These are phyloP conservation scores for Drosophila acutilabella DNA, from an alignment of 2,888 invertebrate genomes.

Conservation along the genomic window DNA sequence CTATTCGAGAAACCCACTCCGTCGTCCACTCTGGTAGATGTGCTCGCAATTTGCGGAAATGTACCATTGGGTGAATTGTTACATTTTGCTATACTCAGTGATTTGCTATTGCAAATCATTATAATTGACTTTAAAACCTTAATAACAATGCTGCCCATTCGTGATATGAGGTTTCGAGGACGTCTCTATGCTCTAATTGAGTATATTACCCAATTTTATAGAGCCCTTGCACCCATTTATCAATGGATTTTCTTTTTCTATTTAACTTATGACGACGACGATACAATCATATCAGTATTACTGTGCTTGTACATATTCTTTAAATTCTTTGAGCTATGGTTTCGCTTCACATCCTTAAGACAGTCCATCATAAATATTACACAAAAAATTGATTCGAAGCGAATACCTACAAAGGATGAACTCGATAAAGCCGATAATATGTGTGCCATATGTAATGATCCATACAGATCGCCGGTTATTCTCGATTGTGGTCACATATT, in stretches of 20 bases:
- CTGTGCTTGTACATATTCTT: slow-evolving; percentile 92
- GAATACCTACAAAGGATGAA: slow-evolving; percentile 92
- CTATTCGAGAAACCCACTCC: no score
- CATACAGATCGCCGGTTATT: slow-evolving; percentile 92
- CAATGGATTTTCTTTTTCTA: slow-evolving; percentile 94
- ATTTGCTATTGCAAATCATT: slow-evolving; percentile 93
- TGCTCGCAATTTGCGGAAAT: slow-evolving; percentile 18
- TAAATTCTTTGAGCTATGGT: slow-evolving; percentile 91
- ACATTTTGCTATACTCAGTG: slow-evolving; percentile 94
- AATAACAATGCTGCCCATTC: slow-evolving; percentile 91
- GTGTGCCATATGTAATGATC: slow-evolving; percentile 97
- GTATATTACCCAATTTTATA: slow-evolving; percentile 93
- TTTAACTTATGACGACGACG: slow-evolving; percentile 92
- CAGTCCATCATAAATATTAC: slow-evolving; percentile 90
- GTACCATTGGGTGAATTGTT: slow-evolving; percentile 88
- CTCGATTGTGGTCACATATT: slow-evolving; percentile 94
- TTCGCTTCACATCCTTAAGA: slow-evolving; percentile 89
- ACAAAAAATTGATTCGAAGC: slow-evolving; percentile 93
- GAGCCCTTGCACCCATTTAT: slow-evolving; percentile 92
- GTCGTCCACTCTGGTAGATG: no score
- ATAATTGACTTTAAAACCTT: slow-evolving; percentile 92
- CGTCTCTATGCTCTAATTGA: slow-evolving; percentile 95
- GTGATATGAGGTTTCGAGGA: slow-evolving; percentile 92
- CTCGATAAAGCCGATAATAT: slow-evolving; percentile 91
- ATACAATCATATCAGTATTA: slow-evolving; percentile 91